phyloP scores from a whole-genome alignment of 2,113 vertebrate genomes.

The Microcebus lehilahytsara region DNA sequence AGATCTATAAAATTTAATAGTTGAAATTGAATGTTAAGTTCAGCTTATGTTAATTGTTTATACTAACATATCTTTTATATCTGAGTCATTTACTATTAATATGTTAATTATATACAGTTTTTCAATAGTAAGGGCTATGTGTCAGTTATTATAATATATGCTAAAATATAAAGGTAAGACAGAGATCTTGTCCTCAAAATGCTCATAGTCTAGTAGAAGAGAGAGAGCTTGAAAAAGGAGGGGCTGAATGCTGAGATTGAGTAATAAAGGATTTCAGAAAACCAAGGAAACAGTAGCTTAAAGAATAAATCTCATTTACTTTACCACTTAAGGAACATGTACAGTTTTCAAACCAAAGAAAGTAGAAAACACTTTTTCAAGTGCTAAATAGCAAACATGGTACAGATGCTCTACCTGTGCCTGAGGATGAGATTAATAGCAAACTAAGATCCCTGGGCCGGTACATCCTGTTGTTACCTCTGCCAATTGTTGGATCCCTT shows the following conservation, averaged over 20 bases:
- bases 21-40: not conserved
- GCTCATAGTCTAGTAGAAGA: not conserved
- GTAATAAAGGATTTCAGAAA: not conserved
- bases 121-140: not conserved
- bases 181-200: not conserved
- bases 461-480: not conserved
- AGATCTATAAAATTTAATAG: not conserved
- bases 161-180: not conserved
- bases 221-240: not conserved
- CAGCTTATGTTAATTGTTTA: not conserved
- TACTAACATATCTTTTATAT: not conserved
- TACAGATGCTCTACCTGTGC: not conserved
- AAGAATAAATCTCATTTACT: not conserved
- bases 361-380: not conserved
- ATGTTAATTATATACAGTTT: not conserved
- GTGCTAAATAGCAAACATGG: not conserved
- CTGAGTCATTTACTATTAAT: not conserved
- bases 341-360: not conserved
- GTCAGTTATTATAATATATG: not conserved
- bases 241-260: not conserved
- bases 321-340: not conserved
- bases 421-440: not conserved
- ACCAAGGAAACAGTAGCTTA: not conserved
- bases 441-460: not conserved
- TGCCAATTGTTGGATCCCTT: not conserved